Percentiles rank a stretch among this genome's conserved stretches.
phyloP scores from a whole-genome alignment of 2,113 vertebrate species.

The Poecilia latipinna region DNA sequence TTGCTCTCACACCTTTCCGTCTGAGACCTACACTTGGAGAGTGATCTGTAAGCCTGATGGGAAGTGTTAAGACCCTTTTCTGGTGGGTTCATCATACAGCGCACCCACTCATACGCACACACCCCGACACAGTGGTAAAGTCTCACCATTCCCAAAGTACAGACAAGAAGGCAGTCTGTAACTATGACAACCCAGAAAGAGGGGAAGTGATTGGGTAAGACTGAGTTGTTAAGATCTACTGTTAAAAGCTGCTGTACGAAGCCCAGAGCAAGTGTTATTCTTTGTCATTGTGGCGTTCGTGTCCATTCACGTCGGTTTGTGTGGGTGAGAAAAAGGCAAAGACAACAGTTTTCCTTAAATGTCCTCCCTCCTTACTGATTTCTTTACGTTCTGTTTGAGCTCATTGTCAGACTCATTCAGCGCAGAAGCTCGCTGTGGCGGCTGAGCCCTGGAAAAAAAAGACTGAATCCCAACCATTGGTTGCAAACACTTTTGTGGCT shows the following conservation, averaged over 20 bases:
- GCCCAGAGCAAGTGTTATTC: slow-evolving; percentile 55
- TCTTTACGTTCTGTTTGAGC: slow-evolving; percentile 28
- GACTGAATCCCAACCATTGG: slow-evolving; percentile 16
- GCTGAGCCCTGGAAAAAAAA: slow-evolving; percentile 40
- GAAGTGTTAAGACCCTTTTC: slow-evolving; percentile 52
- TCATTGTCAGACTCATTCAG: slow-evolving; percentile 5
- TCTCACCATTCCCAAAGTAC: slow-evolving; percentile 69
- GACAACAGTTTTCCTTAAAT: slow-evolving; percentile 7
- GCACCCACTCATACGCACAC: slow-evolving; percentile 19
- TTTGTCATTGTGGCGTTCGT: slow-evolving; percentile 27
- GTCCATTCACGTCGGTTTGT: slow-evolving; percentile 36
- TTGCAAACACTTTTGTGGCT: slow-evolving; percentile 30
- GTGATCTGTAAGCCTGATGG: slow-evolving; percentile 44
- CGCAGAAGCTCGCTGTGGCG: slow-evolving; percentile 3
- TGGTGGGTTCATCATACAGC: slow-evolving; percentile 40
- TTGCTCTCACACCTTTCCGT: slow-evolving; percentile 41
- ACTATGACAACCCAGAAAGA: slow-evolving; percentile 75
- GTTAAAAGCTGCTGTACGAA: slow-evolving; percentile 62
- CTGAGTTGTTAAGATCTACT: slow-evolving; percentile 69
- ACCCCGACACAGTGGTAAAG: slow-evolving; percentile 39
- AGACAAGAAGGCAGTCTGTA: slow-evolving; percentile 70
- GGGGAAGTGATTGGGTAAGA: slow-evolving; percentile 67
- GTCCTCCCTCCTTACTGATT: slow-evolving; percentile 15
- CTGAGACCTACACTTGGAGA: slow-evolving; percentile 24
- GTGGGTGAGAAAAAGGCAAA: slow-evolving; percentile 27